Conservation (phyloP, 2,113 vertebrate species). For the Lates calcarifer region DNA sequence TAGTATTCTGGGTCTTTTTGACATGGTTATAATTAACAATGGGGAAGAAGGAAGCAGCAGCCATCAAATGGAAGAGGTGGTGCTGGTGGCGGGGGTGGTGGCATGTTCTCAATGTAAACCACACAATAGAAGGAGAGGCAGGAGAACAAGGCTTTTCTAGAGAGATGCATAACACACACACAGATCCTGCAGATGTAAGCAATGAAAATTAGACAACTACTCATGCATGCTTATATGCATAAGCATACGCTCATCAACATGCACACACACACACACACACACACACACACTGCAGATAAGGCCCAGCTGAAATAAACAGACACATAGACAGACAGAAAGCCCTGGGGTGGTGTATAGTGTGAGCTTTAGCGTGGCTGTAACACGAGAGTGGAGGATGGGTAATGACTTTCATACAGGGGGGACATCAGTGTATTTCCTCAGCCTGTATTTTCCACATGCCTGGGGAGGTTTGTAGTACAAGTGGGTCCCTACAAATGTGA, state of each 20-base stretch:
- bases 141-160: neutral
- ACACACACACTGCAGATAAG: constrained; percentile 17
- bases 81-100: neutral
- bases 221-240: constrained; percentile 13
- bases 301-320: constrained; percentile 39
- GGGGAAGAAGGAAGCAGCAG: too few species aligned
- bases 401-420: constrained; percentile 40
- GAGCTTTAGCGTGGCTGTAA: constrained; percentile 43
- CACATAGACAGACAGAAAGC: constrained; percentile 39
- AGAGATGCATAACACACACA: neutral
- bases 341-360: constrained; percentile 37
- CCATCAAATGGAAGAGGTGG: neutral
- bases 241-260: constrained; percentile 36
- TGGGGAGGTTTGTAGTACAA: constrained; percentile 33
- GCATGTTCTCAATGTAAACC: neutral
- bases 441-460: constrained; percentile 34
- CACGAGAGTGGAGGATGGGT: constrained; percentile 59
- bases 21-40: neutral
- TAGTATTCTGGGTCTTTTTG: neutral
- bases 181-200: constrained; percentile 49
- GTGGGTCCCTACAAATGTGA: constrained; percentile 10
- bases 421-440: constrained; percentile 28
- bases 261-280: neutral
- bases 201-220: constrained; percentile 18
- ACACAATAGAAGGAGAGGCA: neutral